phyloP scores from a whole-genome alignment of 2,888 invertebrate genomes.

The Epirrita christyi region DNA sequence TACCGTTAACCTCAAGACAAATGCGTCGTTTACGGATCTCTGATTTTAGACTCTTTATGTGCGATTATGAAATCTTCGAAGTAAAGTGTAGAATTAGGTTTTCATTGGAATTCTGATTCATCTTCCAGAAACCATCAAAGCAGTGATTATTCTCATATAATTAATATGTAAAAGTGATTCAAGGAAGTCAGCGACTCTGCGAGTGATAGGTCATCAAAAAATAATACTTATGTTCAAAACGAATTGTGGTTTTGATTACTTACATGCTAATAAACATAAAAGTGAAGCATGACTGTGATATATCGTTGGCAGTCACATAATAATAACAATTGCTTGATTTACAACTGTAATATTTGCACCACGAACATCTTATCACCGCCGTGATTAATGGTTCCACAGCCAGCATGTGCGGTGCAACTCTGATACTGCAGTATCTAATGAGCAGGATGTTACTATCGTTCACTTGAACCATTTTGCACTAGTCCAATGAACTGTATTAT shows the following conservation, averaged over 20 bases:
- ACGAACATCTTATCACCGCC: slow-evolving; percentile 65
- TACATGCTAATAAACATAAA: slow-evolving; percentile 50
- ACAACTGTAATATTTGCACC: slow-evolving; percentile 64
- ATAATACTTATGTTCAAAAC: slow-evolving; percentile 29
- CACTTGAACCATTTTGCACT: slow-evolving; percentile 39
- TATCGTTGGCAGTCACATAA: slow-evolving; percentile 50
- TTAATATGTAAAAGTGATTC: slow-evolving; percentile 34
- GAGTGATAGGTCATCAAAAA: slow-evolving; percentile 18
- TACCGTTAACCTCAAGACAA: slow-evolving; percentile 14
- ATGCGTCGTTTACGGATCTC: neutral
- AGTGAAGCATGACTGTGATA: slow-evolving; percentile 56
- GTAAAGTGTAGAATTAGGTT: slow-evolving; percentile 14
- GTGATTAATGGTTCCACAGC: slow-evolving; percentile 74
- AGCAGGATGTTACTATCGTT: slow-evolving; percentile 55
- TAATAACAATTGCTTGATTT: slow-evolving; percentile 69
- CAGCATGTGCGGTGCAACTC: slow-evolving; percentile 62
- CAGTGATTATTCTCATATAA: slow-evolving; percentile 31
- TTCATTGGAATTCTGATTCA: slow-evolving; percentile 37
- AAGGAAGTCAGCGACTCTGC: slow-evolving; percentile 29
- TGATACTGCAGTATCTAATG: slow-evolving; percentile 56
- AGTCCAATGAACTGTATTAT: slow-evolving; percentile 40
- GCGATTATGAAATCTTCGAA: slow-evolving; percentile 9
- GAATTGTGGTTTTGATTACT: slow-evolving; percentile 36
- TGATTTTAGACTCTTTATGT: slow-evolving; percentile 5
- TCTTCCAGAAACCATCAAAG: slow-evolving; percentile 25